Conservation (phyloP, 1,140 invertebrate species). For the Sipha flava region DNA sequence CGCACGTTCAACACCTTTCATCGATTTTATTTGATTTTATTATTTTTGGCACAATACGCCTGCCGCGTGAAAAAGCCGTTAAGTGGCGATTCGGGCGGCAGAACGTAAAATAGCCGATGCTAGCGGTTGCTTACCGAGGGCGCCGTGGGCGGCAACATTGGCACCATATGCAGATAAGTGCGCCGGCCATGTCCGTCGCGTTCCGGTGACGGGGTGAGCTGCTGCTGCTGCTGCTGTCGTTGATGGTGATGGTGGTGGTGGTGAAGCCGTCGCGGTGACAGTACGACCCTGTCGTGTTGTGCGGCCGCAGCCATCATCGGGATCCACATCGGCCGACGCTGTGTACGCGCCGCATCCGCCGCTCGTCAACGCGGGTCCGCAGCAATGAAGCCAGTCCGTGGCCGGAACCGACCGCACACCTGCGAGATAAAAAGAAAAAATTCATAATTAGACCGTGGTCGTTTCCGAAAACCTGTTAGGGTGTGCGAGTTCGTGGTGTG, state of each 20-base stretch:
- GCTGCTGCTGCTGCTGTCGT: conserved; percentile 9
- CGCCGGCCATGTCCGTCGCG: neutral
- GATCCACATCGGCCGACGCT: conserved; percentile 35
- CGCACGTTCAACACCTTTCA: no score
- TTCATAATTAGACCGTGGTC: no score
- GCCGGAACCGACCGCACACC: neutral
- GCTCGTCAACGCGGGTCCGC: conserved; percentile 6
- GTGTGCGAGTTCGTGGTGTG: no score
- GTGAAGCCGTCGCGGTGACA: conserved; percentile 31
- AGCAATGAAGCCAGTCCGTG: neutral
- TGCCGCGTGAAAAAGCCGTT: no score
- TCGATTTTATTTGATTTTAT: no score
- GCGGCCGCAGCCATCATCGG: conserved; percentile 36
- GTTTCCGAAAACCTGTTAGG: neutral
- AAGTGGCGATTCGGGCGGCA: no score
- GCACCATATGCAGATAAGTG: conserved; percentile 19
- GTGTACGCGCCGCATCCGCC: conserved; percentile 19
- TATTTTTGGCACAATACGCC: no score
- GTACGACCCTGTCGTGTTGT: conserved; percentile 32
- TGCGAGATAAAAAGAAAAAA: neutral
- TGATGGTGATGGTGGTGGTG: conserved; percentile 24
- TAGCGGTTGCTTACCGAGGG: neutral
- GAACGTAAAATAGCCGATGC: neutral
- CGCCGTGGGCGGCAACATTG: neutral
- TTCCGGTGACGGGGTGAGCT: neutral